Percentiles rank a stretch among this genome's conserved stretches.
Evolutionary conservation across 2,797 vertebrate genomes (phyloP).

Genomic region (Taenioides sp.): DNA sequence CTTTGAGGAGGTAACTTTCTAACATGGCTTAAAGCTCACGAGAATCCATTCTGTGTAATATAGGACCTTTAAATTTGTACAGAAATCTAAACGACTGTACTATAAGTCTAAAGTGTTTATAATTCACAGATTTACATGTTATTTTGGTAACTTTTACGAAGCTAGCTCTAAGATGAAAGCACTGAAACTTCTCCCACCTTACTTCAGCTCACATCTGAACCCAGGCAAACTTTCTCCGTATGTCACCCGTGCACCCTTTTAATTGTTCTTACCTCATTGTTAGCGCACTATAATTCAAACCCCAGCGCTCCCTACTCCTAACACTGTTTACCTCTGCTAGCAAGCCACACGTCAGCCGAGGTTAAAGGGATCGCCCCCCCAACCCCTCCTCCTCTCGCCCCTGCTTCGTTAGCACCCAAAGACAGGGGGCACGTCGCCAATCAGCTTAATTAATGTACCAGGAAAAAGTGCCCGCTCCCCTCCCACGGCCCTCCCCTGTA

Average conservation of each 20-base stretch:
- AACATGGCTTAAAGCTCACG: no score
- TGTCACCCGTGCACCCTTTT: background rate
- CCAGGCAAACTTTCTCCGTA: background rate
- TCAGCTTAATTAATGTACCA: conserved; percentile 89
- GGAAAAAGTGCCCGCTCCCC: conserved; percentile 82
- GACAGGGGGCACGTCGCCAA: conserved; percentile 66
- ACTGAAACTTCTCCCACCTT: background rate
- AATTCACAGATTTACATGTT: background rate
- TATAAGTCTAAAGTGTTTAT: background rate
- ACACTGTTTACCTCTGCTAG: conserved; percentile 15
- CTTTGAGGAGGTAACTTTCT: no score
- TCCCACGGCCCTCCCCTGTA: conserved; percentile 21
- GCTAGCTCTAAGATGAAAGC: background rate
- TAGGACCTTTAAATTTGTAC: no score
- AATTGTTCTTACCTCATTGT: conserved; percentile 2
- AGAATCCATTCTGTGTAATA: no score
- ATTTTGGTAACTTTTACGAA: background rate
- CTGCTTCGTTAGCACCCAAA: conserved; percentile 51
- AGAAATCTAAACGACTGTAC: no score
- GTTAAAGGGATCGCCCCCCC: conserved; percentile 49
- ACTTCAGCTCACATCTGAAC: background rate
- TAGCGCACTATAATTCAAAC: background rate
- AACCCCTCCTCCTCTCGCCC: conserved; percentile 29
- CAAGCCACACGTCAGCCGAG: conserved; percentile 43
- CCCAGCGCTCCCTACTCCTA: background rate